These are phyloP conservation scores for Bubo scandiacus DNA, from an alignment of 2,113 vertebrate genomes.

Conservation along the genomic window DNA sequence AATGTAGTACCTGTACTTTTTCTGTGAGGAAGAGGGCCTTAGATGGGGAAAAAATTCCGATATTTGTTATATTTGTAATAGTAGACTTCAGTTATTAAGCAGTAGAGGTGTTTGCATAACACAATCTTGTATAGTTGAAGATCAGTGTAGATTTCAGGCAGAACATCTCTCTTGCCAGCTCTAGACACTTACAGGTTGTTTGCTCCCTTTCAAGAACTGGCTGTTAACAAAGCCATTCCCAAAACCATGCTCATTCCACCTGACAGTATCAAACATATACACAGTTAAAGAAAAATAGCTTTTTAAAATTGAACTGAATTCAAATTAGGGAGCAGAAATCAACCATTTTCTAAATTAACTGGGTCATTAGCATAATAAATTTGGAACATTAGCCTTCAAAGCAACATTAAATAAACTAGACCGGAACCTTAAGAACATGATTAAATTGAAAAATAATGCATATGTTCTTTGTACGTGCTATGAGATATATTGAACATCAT, in stretches of 20 bases:
- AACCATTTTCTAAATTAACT: neutral
- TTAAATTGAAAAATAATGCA: neutral
- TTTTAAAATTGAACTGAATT: neutral
- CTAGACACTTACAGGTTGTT: neutral
- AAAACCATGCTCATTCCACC: neutral
- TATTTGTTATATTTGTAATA: neutral
- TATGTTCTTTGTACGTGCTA: neutral
- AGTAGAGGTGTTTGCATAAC: neutral
- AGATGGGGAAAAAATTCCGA: neutral
- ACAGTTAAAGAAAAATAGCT: neutral
- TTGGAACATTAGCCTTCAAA: neutral
- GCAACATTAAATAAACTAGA: neutral
- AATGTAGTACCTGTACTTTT: neutral
- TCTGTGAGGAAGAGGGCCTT: neutral
- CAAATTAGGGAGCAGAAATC: neutral
- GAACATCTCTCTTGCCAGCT: neutral
- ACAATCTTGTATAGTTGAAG: neutral
- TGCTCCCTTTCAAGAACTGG: neutral
- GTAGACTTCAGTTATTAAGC: neutral
- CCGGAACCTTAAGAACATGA: neutral
- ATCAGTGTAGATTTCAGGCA: neutral
- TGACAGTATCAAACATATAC: neutral
- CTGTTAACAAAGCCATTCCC: neutral
- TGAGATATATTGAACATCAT: neutral
- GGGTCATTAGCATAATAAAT: neutral